Percentiles rank a stretch among this genome's conserved stretches.
Conservation (phyloP, 2,113 vertebrate species). For the Podiceps cristatus region DNA sequence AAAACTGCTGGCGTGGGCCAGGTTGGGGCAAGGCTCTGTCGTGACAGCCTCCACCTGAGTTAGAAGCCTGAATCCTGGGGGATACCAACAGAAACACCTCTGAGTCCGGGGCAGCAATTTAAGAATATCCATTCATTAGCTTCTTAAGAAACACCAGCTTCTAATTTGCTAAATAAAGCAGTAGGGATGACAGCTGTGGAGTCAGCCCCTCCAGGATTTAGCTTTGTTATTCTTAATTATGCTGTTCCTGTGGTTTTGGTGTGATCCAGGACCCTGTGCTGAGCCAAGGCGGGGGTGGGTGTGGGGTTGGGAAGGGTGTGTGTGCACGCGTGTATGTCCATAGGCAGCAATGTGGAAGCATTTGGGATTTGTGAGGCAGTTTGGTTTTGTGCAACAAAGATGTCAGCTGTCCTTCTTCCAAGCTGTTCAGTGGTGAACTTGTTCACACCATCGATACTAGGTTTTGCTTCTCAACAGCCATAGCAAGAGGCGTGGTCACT, state of each 20-base stretch:
- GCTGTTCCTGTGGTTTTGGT: not conserved
- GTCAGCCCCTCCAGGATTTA: not conserved
- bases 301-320: no score
- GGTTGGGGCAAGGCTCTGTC: not conserved
- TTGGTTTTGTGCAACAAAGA: not conserved
- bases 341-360: rapidly evolving
- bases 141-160: not conserved
- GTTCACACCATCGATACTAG: rapidly evolving
- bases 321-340: not conserved
- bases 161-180: not conserved
- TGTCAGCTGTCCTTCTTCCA: not conserved
- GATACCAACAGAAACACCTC: not conserved
- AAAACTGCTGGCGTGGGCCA: not conserved
- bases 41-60: not conserved
- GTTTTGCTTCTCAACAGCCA: not conserved
- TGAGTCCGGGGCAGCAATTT: not conserved
- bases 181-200: not conserved
- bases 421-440: not conserved
- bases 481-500: not conserved
- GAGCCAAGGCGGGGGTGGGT: not conserved
- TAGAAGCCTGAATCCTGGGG: not conserved
- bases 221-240: not conserved
- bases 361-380: not conserved
- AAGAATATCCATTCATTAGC: not conserved
- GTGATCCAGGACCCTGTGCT: not conserved